These are phyloP conservation scores for Drosophila ironensis DNA, from an alignment of 1,140 invertebrate genomes.

Conservation along the genomic window DNA sequence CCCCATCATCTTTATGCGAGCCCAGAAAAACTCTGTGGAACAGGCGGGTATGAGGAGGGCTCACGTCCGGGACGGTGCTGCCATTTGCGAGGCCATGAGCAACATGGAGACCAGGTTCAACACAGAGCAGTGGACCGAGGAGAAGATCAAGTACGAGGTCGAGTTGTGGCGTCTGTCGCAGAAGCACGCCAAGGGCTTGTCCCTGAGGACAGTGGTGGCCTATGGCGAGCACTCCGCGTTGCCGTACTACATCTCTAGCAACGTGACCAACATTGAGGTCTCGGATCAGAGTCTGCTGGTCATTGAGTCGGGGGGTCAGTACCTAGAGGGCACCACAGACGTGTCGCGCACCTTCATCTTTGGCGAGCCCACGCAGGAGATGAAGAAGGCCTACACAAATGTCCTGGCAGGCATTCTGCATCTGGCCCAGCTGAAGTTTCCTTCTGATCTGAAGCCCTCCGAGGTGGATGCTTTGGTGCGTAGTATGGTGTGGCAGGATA, in stretches of 20 bases:
- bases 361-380: conserved; percentile 88
- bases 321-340: conserved; percentile 95
- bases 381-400: conserved; percentile 92
- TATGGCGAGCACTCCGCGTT: conserved; percentile 94
- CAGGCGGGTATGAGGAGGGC: conserved; percentile 93
- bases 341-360: conserved; percentile 96
- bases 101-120: conserved; percentile 88
- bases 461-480: conserved; percentile 90
- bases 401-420: conserved; percentile 94
- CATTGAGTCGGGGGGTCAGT: conserved; percentile 89
- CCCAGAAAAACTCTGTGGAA: conserved; percentile 93
- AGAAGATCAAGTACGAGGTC: conserved; percentile 86
- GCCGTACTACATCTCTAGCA: conserved; percentile 93
- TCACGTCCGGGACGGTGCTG: conserved; percentile 92
- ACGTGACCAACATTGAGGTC: conserved; percentile 88
- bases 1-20: conserved; percentile 91
- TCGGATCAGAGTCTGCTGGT: conserved; percentile 86
- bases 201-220: conserved; percentile 94
- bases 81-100: conserved; percentile 94
- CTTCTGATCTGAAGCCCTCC: conserved; percentile 85
- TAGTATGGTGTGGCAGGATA: conserved; percentile 90
- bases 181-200: conserved; percentile 86
- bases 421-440: conserved; percentile 87
- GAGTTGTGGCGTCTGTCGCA: conserved; percentile 88
- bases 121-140: conserved; percentile 86